These are phyloP conservation scores for Petrosia ficiformis DNA, from an alignment of 37 sponge, comb jelly and placozoan species.

Conservation along the genomic window DNA sequence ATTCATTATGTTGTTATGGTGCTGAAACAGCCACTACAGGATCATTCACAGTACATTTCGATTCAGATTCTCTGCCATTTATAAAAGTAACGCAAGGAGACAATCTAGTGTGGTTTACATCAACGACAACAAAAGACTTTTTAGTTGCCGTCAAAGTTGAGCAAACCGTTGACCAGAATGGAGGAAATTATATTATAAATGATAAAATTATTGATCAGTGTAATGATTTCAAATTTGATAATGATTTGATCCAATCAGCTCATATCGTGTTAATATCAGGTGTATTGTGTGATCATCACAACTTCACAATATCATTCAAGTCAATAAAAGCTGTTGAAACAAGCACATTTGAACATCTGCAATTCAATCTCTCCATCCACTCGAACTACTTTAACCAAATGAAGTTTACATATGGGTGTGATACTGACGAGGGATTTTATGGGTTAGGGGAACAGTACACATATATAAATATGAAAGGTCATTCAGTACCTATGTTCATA, in stretches of 20 bases:
- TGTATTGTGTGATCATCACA: conserved; percentile 20
- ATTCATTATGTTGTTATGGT: no score
- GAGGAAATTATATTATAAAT: conserved; percentile 34
- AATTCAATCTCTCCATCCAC: conserved; percentile 14
- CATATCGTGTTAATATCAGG: conserved; percentile 25
- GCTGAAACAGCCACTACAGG: neutral
- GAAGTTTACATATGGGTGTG: conserved; percentile 47
- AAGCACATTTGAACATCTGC: conserved; percentile 21
- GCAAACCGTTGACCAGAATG: conserved; percentile 20
- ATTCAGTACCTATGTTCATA: conserved; percentile 64
- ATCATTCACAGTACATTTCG: neutral
- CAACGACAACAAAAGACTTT: neutral
- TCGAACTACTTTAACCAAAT: conserved; percentile 33
- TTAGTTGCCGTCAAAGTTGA: conserved; percentile 21
- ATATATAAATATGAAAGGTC: conserved; percentile 61
- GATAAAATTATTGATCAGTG: conserved; percentile 2
- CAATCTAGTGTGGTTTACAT: conserved; percentile 34
- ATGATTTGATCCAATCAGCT: neutral
- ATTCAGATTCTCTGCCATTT: neutral
- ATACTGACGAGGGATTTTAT: conserved; percentile 62
- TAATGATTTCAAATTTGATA: neutral
- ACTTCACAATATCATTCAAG: conserved; percentile 33
- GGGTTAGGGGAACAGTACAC: conserved; percentile 83
- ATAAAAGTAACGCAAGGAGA: neutral
- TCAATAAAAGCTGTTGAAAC: conserved; percentile 10